Conservation (phyloP, 1,140 invertebrate species). For the Diabrotica virgifera region DNA sequence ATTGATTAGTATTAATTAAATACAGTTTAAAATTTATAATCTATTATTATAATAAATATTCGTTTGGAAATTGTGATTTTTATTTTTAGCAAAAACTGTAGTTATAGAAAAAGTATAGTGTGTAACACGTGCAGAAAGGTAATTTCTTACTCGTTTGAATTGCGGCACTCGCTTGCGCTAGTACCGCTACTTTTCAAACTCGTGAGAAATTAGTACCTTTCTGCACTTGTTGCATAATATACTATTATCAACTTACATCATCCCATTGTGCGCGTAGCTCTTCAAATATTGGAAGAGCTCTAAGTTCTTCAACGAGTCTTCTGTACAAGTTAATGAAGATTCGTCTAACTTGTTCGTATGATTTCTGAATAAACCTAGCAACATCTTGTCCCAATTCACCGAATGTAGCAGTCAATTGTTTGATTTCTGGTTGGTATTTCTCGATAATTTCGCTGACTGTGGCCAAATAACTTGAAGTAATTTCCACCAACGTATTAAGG, state of each 20-base stretch:
- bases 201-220: too few species aligned
- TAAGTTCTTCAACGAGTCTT: constrained; percentile 53
- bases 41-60: too few species aligned
- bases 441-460: constrained; percentile 56
- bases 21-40: too few species aligned
- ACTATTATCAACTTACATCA: constrained; percentile 25
- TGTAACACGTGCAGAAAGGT: too few species aligned
- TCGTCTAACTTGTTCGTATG: constrained; percentile 48
- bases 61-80: too few species aligned
- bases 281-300: constrained; percentile 55
- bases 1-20: too few species aligned
- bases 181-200: too few species aligned
- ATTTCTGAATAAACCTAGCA: constrained; percentile 51
- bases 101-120: too few species aligned
- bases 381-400: constrained; percentile 48
- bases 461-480: constrained; percentile 53
- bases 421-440: constrained; percentile 62
- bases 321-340: constrained; percentile 51
- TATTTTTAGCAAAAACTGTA: too few species aligned
- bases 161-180: too few species aligned
- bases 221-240: too few species aligned
- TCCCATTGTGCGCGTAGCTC: constrained; percentile 48
- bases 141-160: too few species aligned
- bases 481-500: constrained; percentile 51
- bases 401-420: constrained; percentile 57